These are phyloP conservation scores for Spodoptera frugiperda DNA, from an alignment of 1,140 invertebrate species.

Conservation along the genomic window DNA sequence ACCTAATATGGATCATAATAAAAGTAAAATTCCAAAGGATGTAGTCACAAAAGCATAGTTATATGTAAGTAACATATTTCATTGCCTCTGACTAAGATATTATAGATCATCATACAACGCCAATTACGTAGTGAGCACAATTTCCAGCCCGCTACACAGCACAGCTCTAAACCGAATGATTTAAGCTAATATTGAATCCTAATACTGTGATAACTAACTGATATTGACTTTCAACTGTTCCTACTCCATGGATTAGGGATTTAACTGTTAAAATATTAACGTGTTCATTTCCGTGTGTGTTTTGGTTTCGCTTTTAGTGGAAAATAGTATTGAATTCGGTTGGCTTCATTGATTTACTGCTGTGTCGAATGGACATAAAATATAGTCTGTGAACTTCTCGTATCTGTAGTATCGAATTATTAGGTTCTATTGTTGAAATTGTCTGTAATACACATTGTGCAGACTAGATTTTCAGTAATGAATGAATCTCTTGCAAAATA, in stretches of 20 bases:
- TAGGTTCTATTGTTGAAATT: no score
- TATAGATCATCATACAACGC: conserved; percentile 1
- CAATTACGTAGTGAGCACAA: conserved; percentile 7
- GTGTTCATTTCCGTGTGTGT: background rate
- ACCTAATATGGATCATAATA: no score
- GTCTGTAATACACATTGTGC: no score
- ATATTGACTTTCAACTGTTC: conserved; percentile 3
- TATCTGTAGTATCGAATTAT: no score
- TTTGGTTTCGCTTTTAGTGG: background rate
- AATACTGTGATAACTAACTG: conserved; percentile 30
- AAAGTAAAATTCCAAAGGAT: no score
- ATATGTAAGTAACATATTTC: no score
- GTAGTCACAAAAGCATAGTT: no score
- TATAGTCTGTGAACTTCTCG: no score
- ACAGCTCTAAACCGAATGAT: background rate
- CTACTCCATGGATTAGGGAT: conserved; percentile 4
- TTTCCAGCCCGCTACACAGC: conserved; percentile 6
- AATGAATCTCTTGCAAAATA: no score
- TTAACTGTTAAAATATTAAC: background rate
- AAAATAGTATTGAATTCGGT: background rate
- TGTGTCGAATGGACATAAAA: no score
- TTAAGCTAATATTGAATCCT: conserved; percentile 26
- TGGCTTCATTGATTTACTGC: background rate
- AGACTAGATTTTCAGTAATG: no score
- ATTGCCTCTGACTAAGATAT: background rate